Conservation (phyloP, 2,797 vertebrate genomes). For the Rhynchonycteris naso region DNA sequence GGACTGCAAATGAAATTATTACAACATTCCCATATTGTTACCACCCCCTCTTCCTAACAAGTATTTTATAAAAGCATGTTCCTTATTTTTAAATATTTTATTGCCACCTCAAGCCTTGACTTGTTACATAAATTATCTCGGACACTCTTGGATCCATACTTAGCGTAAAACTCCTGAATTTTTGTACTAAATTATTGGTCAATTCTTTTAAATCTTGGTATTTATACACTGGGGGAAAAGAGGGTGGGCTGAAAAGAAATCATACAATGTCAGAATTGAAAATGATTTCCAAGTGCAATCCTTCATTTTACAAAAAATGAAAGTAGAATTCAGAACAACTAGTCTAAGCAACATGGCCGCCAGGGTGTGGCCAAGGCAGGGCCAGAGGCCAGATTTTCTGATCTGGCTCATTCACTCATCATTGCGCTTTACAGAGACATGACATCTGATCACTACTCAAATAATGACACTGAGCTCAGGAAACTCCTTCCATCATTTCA, state of each 20-base stretch:
- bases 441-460: not conserved
- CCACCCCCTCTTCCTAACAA: not conserved
- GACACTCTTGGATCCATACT: not conserved
- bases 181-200: not conserved
- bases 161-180: not conserved
- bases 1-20: not conserved
- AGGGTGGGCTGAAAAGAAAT: not conserved
- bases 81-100: constrained; percentile 45
- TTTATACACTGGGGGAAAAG: not conserved
- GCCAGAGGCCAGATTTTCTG: not conserved
- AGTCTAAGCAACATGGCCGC: not conserved
- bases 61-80: not conserved
- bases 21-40: not conserved
- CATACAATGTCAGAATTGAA: not conserved
- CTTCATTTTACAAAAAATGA: not conserved
- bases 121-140: constrained; percentile 19
- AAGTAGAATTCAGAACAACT: not conserved
- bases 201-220: not conserved
- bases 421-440: rapidly evolving
- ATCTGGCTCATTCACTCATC: rapidly evolving
- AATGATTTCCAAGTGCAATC: not conserved
- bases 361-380: not conserved
- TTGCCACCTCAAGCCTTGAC: not conserved
- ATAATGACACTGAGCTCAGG: not conserved
- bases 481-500: constrained; percentile 30